Conservation (phyloP, 1,140 invertebrate genomes). For the Papilio glaucus region DNA sequence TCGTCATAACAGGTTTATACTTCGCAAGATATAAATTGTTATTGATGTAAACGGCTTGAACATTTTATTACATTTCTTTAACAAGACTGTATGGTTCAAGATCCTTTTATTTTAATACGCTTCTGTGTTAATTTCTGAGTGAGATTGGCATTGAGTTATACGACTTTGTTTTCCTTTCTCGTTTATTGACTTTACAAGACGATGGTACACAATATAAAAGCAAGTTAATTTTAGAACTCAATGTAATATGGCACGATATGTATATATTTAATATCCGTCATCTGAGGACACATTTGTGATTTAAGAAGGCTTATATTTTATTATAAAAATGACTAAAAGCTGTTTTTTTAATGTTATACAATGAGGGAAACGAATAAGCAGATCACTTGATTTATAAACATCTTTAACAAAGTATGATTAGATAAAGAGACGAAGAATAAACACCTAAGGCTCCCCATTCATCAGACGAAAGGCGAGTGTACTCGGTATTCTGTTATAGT, state of each 20-base stretch:
- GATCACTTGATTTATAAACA: no score
- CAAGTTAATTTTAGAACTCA: background rate
- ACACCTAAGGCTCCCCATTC: no score
- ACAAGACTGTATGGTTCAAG: slow-evolving; percentile 27
- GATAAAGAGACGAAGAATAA: no score
- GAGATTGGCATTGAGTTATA: slow-evolving; percentile 15
- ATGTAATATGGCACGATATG: background rate
- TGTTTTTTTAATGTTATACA: no score
- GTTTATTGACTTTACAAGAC: background rate
- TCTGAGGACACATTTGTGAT: no score
- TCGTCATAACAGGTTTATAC: slow-evolving; percentile 27
- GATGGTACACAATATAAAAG: background rate
- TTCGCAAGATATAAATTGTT: slow-evolving; percentile 28
- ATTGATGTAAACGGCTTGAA: slow-evolving; percentile 29
- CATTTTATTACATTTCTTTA: slow-evolving; percentile 36
- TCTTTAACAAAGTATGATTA: no score
- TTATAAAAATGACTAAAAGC: no score
- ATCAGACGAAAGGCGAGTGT: no score
- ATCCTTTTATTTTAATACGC: slow-evolving; percentile 24
- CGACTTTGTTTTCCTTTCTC: slow-evolving; percentile 5
- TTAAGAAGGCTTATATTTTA: no score
- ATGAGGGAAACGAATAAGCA: no score
- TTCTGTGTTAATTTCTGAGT: slow-evolving; percentile 30
- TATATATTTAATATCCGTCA: background rate
- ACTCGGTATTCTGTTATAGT: no score